A percentile compares a stretch with the other conserved stretches of the same genome.
These are phyloP conservation scores for Nycticryphes semicollaris DNA, from an alignment of 2,113 vertebrate genomes.

Conservation along the genomic window DNA sequence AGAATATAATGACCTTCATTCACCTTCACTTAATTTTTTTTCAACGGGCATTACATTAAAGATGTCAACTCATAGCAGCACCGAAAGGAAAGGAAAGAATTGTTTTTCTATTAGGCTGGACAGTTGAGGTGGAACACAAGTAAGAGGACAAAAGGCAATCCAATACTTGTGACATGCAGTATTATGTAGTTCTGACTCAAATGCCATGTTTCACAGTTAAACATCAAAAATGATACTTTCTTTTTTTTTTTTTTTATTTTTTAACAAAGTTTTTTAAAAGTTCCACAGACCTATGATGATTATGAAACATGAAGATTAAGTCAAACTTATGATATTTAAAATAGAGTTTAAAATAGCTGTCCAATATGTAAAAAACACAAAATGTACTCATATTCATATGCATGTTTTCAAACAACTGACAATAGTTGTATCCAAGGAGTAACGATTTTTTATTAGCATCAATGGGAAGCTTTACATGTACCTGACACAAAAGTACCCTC, in stretches of 20 bases:
- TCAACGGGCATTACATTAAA: neutral
- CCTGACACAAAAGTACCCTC: too few relatives aligned
- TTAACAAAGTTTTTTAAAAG: neutral
- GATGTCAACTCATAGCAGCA: neutral
- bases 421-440: neutral
- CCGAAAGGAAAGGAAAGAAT: neutral
- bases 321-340: neutral
- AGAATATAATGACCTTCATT: neutral
- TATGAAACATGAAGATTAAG: neutral
- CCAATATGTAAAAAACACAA: neutral
- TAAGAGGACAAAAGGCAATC: neutral
- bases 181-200: neutral
- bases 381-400: neutral
- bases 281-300: neutral
- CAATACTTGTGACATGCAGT: neutral
- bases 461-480: neutral
- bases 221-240: neutral
- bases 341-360: neutral
- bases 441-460: neutral
- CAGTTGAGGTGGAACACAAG: neutral
- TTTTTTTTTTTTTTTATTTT: neutral
- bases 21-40: neutral
- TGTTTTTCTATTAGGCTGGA: accelerated
- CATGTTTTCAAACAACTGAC: neutral
- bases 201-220: neutral